Base-by-base conservation (phyloP, 1,140 invertebrate species). In the Drosophila lacteicornis region DNA sequence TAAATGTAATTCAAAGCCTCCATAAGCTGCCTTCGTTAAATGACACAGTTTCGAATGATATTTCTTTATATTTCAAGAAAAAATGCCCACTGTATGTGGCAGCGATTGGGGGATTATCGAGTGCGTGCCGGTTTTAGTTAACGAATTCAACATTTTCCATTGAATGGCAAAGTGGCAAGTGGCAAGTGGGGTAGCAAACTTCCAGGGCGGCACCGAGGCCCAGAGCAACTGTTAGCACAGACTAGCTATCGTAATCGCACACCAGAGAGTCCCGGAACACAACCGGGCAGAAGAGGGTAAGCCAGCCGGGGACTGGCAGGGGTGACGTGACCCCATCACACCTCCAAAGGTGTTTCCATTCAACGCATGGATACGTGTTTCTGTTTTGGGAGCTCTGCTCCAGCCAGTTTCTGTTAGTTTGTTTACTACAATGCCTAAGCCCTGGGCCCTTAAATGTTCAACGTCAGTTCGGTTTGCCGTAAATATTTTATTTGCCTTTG, bases 191-290 rank as follows among this genome's bases (percentile, higher is more conserved):
- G 22, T 36, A 5, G 51, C 70, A 53, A 60, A 61, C 46, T 59
- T 67, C 53, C 30, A 9, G 51, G 33, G 6, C 33, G 30, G 71
- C 61, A 42, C 49, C 49, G 27, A 58, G 22, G 62, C 74, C 62
- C 75, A 46, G 38, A 68, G 74, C 75, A 67, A 58, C 75, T 60
- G 75, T 77, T 77, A 77, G 66, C 75, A 77, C 56, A 76, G 55
- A 67, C 62, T 55, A 59, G 55, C 42, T 43, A 27, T 50, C 42
- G 61, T 77, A 77, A 77, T 77, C 49, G 75, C 62, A 60, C 75
- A 46, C 74, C 57, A 42, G 75, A 77, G 75, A 68, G 36, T 68
- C 49, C 25, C 19, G 8, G 15, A 36, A 36, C 49, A 55, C 33
- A n/a, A n/a, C 25, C 65, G 27, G 11, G 36, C 19, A 19, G 40